phyloP scores from a whole-genome alignment of 2,888 invertebrate genomes.

The Disparrhopalites patrizii region DNA sequence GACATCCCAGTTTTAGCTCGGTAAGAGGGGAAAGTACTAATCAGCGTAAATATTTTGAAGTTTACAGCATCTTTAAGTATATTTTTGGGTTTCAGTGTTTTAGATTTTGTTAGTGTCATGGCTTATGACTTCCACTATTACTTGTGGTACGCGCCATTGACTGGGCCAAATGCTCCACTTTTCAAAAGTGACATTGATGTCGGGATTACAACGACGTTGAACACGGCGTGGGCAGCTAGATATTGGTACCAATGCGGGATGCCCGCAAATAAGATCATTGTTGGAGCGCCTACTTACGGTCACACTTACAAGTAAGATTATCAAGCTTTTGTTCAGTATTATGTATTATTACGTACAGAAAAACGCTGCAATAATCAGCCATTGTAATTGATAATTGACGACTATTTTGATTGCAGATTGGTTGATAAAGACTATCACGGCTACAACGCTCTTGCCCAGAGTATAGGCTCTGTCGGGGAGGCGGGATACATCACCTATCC shows the following conservation, averaged over 20 bases:
- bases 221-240: conserved; percentile 74
- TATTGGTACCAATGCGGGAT: conserved; percentile 75
- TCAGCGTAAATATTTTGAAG: not conserved
- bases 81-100: conserved; percentile 55
- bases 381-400: no score
- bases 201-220: conserved; percentile 65
- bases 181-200: conserved; percentile 61
- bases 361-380: no score
- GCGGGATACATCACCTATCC: conserved; percentile 69
- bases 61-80: not conserved
- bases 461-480: conserved; percentile 63
- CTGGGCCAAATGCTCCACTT: conserved; percentile 79
- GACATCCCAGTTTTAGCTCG: conserved; percentile 71
- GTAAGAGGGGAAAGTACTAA: conserved; percentile 52
- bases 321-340: no score
- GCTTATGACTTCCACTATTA: conserved; percentile 85
- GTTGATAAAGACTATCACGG: conserved; percentile 64
- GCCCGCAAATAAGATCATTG: conserved; percentile 69
- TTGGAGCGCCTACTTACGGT: conserved; percentile 85
- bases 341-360: no score
- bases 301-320: conserved; percentile 65
- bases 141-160: conserved; percentile 69
- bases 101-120: conserved; percentile 86
- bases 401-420: no score
- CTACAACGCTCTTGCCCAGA: conserved; percentile 67